Base-by-base conservation (phyloP, 1,140 invertebrate species). In the Caenorhabditis latens region DNA sequence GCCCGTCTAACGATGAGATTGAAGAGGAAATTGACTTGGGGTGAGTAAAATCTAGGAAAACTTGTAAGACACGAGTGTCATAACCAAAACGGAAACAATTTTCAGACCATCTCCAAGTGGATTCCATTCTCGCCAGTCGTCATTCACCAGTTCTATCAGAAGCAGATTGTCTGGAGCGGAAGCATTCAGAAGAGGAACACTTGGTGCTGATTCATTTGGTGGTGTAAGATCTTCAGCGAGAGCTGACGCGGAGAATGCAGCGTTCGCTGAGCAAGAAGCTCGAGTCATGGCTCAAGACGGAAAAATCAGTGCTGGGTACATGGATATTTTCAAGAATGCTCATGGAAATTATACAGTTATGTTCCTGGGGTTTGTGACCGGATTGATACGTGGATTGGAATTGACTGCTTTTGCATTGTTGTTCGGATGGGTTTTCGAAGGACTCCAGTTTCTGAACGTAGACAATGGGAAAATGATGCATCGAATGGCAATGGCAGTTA, bases 241-340 rank as follows among this genome's bases (percentile, higher is more conserved):
- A 82, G 86, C 84, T 53, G 90, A 91, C 55, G 90, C 90, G 7
- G 90, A 90, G 61, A 90, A 84, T 14, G 90, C 90, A 67, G 90
- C 84, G 4, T 88, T 91, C 42, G 84, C 90, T 32, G 84, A 90
- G 32, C 88, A 90, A 86, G 50, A 91, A 4, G 67, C 90, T 40
- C 87, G 88, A 84, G 85, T 90, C 11, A 88, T 88, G 87, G 87
- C 58, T 11, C 87, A 87, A 43, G 87, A 88, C 57, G 87, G 85
- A 24, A 4, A 87, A 43, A 83, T 88, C 67, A 88, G 53, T 9
- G 87, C 87, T 16, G 87, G 87, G 6, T 86, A 50, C 87, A 13
- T 87, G 13, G 85, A 85, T n/a, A 86, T 88, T 32, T 88, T 82
- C 87, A 87, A 86, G 55, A 88, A 88, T 58, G 87, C 87, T 14